These are phyloP conservation scores for Beaufortia kweichowensis DNA, from an alignment of 2,113 vertebrate species.

Conservation along the genomic window DNA sequence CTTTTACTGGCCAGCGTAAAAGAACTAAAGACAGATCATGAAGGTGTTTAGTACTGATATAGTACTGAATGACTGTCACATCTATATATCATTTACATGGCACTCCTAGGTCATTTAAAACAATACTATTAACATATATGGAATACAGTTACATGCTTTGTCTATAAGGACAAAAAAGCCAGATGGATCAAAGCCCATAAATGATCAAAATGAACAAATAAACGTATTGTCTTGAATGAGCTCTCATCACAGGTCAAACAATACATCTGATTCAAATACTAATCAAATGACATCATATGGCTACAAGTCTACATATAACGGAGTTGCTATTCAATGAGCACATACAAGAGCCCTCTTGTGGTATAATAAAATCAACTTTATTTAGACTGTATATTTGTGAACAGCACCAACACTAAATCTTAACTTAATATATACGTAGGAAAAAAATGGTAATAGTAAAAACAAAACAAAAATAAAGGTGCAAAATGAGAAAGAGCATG, in stretches of 20 bases:
- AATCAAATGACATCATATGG: too few species aligned
- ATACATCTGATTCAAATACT: too few species aligned
- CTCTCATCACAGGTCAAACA: too few species aligned
- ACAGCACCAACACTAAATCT: neutral
- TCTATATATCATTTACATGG: too few species aligned
- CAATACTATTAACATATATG: too few species aligned
- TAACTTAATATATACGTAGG: neutral
- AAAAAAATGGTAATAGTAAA: neutral
- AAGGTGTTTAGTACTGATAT: neutral
- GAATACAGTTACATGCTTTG: too few species aligned
- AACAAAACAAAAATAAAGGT: neutral
- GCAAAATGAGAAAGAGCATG: neutral
- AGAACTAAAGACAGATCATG: neutral
- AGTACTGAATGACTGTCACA: too few species aligned
- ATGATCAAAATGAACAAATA: too few species aligned
- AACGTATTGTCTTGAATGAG: too few species aligned
- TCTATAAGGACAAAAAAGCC: neutral
- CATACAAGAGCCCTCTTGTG: conserved; percentile 28
- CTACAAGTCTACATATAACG: neutral
- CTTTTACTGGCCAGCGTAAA: neutral
- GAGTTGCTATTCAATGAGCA: neutral
- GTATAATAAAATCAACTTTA: conserved; percentile 5
- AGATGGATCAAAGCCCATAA: too few species aligned
- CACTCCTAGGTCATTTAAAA: too few species aligned
- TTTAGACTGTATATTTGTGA: neutral